Evolutionary conservation across 2,113 vertebrate species (phyloP).

Genomic region (Meriones unguiculatus): DNA sequence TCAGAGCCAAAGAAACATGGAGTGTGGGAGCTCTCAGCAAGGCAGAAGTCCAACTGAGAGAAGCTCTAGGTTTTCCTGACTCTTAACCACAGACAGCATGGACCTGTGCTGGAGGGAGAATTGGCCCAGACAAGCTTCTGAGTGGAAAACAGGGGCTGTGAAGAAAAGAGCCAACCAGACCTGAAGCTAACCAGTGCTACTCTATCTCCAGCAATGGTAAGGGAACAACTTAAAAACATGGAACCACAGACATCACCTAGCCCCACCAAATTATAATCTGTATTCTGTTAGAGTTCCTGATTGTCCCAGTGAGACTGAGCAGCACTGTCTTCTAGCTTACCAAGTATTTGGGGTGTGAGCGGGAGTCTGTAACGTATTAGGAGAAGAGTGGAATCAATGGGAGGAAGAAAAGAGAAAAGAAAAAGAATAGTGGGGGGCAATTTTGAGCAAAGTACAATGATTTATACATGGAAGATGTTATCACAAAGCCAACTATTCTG

Average conservation of each 20-base stretch:
- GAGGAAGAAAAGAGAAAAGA: too few species aligned
- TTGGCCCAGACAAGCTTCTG: neutral
- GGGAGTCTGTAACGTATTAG: neutral
- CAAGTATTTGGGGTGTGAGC: too few species aligned
- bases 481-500: neutral
- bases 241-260: neutral
- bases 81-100: neutral
- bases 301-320: neutral
- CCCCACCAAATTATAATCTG: neutral
- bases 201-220: neutral
- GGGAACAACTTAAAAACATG: neutral
- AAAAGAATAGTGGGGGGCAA: neutral
- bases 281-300: neutral
- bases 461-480: neutral
- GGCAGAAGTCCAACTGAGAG: neutral
- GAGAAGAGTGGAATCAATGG: too few species aligned
- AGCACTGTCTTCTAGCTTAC: neutral
- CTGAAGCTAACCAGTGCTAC: neutral
- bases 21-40: neutral
- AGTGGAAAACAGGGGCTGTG: neutral
- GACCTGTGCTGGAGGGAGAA: neutral
- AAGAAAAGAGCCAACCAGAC: neutral
- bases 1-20: neutral
- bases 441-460: neutral
- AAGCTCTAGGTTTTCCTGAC: neutral